A percentile compares a stretch with the other conserved stretches of the same genome.
Evolutionary conservation across 2,797 vertebrate species (phyloP).

Genomic region (Alcedo atthis): DNA sequence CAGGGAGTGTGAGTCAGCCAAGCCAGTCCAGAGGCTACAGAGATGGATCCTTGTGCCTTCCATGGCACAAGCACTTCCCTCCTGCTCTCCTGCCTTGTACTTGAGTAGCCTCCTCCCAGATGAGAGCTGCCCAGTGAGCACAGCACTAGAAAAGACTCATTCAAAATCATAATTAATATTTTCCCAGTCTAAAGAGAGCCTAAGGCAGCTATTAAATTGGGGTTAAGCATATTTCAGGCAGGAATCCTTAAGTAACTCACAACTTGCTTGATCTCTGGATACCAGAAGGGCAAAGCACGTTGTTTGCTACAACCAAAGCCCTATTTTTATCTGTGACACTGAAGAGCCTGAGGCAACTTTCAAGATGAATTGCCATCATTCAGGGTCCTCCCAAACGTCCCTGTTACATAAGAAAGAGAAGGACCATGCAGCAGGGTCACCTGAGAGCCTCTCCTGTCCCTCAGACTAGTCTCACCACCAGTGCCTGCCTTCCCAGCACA

Average conservation of each 20-base stretch:
- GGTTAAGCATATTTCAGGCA: background rate
- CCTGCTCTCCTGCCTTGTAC: background rate
- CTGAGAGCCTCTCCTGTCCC: background rate
- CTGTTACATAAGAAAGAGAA: background rate
- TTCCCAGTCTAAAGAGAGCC: background rate
- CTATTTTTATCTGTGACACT: background rate
- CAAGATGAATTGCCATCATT: constrained; percentile 15
- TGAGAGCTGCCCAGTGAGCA: background rate
- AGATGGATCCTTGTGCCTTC: background rate
- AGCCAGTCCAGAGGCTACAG: background rate
- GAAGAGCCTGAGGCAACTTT: constrained; percentile 16
- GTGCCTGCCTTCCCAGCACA: background rate
- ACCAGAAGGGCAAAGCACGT: background rate
- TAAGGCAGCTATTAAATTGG: background rate
- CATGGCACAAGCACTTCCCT: background rate
- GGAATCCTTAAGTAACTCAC: constrained; percentile 2
- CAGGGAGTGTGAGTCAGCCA: background rate
- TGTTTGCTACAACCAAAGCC: background rate
- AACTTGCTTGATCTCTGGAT: background rate
- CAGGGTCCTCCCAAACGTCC: background rate
- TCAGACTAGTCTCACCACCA: background rate
- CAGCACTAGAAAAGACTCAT: background rate
- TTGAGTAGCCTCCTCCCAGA: background rate
- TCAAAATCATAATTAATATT: background rate
- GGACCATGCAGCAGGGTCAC: background rate